phyloP scores from a whole-genome alignment of 2,888 invertebrate genomes.

The Idaea aversata region DNA sequence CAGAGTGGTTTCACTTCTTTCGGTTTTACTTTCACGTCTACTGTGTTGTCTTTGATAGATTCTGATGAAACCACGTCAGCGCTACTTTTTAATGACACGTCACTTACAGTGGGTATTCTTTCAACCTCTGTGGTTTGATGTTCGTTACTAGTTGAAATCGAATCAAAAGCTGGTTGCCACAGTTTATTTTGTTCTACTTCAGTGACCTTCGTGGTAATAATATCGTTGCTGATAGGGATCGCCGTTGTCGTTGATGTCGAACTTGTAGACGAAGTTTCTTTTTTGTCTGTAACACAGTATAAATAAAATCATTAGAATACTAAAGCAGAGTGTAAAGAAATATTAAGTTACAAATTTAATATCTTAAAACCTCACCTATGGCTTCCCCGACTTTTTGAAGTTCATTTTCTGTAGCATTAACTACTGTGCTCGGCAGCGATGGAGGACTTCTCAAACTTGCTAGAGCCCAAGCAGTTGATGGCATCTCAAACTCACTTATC shows the following conservation, averaged over 20 bases:
- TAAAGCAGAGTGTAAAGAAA: neutral
- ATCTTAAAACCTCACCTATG: slow-evolving; percentile 45
- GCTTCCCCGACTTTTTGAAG: slow-evolving; percentile 68
- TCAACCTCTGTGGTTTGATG: slow-evolving; percentile 51
- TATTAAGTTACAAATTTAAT: neutral
- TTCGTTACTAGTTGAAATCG: slow-evolving; percentile 37
- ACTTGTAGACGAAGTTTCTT: slow-evolving; percentile 39
- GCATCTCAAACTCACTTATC: slow-evolving; percentile 64
- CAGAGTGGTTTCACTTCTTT: slow-evolving; percentile 48
- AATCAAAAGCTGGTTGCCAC: slow-evolving; percentile 47
- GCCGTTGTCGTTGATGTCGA: slow-evolving; percentile 43
- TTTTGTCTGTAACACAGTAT: slow-evolving; percentile 58
- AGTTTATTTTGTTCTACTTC: slow-evolving; percentile 58
- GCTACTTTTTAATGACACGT: slow-evolving; percentile 55
- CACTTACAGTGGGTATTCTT: slow-evolving; percentile 59
- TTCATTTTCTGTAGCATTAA: slow-evolving; percentile 64
- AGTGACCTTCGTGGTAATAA: slow-evolving; percentile 51
- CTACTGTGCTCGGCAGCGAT: slow-evolving; percentile 38
- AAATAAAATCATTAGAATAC: neutral
- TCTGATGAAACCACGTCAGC: slow-evolving; percentile 43
- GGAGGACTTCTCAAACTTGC: slow-evolving; percentile 71
- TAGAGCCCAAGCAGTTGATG: slow-evolving; percentile 76
- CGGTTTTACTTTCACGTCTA: slow-evolving; percentile 31
- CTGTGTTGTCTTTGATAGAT: slow-evolving; percentile 30
- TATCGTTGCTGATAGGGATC: slow-evolving; percentile 50